A percentile compares a stretch with the other conserved stretches of the same genome.
Conservation (phyloP, 2,113 vertebrate species). For the Corydoras sp. region DNA sequence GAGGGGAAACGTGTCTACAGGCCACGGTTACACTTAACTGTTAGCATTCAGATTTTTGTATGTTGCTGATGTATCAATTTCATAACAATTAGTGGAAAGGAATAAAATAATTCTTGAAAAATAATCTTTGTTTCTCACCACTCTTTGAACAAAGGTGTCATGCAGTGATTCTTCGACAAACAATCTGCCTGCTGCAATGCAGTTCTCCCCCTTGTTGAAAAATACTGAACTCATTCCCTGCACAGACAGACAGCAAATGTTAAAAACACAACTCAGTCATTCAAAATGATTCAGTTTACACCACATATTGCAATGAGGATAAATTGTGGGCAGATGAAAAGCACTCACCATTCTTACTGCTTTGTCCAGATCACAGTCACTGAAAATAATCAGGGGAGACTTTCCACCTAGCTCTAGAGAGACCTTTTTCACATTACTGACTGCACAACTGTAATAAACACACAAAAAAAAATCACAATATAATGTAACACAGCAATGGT, state of each 20-base stretch:
- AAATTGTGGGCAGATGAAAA: background rate
- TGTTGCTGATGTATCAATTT: no score
- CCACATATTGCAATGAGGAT: no score
- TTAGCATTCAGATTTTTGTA: no score
- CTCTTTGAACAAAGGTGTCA: constrained; percentile 72
- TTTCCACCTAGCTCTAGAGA: constrained; percentile 85
- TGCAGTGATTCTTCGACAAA: constrained; percentile 79
- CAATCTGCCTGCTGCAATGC: constrained; percentile 78
- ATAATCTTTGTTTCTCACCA: constrained; percentile 55
- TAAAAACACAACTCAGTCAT: no score
- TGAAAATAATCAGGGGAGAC: constrained; percentile 82
- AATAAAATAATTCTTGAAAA: no score
- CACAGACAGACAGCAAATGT: constrained; percentile 5
- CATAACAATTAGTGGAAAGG: no score
- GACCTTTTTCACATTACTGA: constrained; percentile 82
- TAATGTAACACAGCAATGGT: background rate
- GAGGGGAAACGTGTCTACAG: no score
- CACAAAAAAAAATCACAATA: background rate
- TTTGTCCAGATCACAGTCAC: constrained; percentile 81
- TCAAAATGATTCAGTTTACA: no score
- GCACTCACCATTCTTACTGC: constrained; percentile 74
- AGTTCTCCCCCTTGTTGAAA: constrained; percentile 89
- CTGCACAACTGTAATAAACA: constrained; percentile 67
- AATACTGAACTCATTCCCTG: constrained; percentile 84
- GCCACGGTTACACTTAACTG: no score